phyloP scores from a whole-genome alignment of 1,140 invertebrate species.

The Thaumatotibia leucotreta region DNA sequence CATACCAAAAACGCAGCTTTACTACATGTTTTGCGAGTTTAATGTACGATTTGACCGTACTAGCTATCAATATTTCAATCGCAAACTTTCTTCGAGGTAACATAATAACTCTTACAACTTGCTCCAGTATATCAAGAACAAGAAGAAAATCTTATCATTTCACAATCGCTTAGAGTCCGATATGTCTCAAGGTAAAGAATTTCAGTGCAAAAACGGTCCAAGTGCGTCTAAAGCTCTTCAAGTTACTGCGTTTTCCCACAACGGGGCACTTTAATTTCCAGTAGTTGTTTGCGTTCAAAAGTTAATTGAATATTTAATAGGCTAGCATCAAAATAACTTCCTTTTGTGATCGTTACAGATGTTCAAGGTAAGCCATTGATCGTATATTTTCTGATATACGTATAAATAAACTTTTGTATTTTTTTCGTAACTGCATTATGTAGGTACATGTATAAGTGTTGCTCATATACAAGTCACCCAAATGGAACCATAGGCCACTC shows the following conservation, averaged over 20 bases:
- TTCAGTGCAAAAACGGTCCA: too few relatives aligned
- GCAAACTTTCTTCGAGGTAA: background rate
- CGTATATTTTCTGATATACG: too few relatives aligned
- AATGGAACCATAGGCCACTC: too few relatives aligned
- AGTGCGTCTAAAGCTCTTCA: too few relatives aligned
- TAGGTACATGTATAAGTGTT: too few relatives aligned
- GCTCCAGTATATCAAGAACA: background rate
- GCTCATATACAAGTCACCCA: too few relatives aligned
- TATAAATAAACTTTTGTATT: too few relatives aligned
- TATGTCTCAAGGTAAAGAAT: background rate
- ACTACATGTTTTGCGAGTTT: too few relatives aligned
- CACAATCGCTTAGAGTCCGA: background rate
- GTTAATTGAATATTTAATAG: constrained; percentile 13
- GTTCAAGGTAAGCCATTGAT: background rate
- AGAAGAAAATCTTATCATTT: background rate
- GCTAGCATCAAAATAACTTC: background rate
- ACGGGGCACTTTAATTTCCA: background rate
- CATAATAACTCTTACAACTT: background rate
- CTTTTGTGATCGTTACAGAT: background rate
- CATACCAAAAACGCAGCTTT: too few relatives aligned
- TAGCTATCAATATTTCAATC: too few relatives aligned
- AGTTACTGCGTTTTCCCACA: background rate
- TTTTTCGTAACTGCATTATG: too few relatives aligned
- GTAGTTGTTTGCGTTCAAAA: constrained; percentile 3
- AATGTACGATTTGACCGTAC: too few relatives aligned